Percentiles rank a stretch among this genome's conserved stretches.
Evolutionary conservation across 2,797 vertebrate species (phyloP).

Genomic region (Eulemur rubriventer): DNA sequence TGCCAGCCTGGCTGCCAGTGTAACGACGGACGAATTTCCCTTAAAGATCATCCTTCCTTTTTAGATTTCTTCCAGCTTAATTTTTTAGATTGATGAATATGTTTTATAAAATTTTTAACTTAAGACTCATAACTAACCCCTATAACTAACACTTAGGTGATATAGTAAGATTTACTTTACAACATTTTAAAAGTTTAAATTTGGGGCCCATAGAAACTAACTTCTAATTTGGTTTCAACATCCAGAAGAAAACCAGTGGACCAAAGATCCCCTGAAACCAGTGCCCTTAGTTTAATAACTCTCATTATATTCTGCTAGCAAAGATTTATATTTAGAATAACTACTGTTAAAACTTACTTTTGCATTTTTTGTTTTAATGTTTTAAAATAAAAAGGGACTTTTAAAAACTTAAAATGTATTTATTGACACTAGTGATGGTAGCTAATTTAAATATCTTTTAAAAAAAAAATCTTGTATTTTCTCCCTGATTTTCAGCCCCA

Average conservation of each 20-base stretch:
- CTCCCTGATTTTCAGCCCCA: conserved; percentile 74
- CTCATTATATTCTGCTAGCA: neutral
- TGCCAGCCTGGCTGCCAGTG: neutral
- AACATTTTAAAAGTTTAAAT: neutral
- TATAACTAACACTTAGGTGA: neutral
- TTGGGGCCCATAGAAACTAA: neutral
- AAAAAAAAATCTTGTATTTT: conserved; percentile 2
- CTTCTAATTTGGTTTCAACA: neutral
- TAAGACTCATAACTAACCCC: neutral
- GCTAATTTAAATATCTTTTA: neutral
- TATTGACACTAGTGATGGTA: neutral
- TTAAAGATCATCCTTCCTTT: neutral
- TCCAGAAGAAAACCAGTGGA: neutral
- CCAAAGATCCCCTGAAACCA: neutral
- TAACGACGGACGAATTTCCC: neutral
- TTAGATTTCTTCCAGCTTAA: neutral
- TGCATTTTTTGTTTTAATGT: neutral
- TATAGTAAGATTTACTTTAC: neutral
- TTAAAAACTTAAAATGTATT: neutral
- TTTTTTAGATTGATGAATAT: neutral
- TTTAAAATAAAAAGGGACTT: conserved; percentile 9
- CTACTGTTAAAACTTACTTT: neutral
- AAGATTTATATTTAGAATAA: neutral
- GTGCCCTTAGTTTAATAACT: neutral
- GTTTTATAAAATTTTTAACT: neutral